phyloP scores from a whole-genome alignment of 2,888 invertebrate species.

The Glaucopsyche alexis region DNA sequence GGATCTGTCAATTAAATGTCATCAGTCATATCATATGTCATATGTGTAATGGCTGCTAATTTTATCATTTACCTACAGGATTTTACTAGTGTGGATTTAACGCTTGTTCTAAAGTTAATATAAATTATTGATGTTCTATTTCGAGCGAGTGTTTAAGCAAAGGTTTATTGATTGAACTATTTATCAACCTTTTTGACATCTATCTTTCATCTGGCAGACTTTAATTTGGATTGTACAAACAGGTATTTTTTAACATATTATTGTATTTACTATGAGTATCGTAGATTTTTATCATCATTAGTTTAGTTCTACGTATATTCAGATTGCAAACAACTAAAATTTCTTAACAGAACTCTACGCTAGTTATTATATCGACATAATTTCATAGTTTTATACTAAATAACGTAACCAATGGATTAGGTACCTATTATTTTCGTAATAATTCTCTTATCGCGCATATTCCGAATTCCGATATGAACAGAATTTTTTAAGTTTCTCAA shows the following conservation, averaged over 20 bases:
- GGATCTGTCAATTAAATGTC: conserved; percentile 23
- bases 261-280: neutral
- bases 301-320: neutral
- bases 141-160: neutral
- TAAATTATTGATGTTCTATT: neutral
- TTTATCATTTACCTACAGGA: conserved; percentile 39
- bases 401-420: conserved; percentile 29
- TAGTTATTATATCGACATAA: neutral
- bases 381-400: conserved; percentile 36
- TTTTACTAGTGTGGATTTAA: conserved; percentile 50
- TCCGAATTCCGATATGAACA: conserved; percentile 16
- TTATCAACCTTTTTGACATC: neutral
- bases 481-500: neutral
- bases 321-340: neutral
- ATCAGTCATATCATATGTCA: conserved; percentile 34
- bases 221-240: conserved; percentile 10
- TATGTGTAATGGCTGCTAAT: conserved; percentile 54
- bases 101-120: neutral
- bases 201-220: neutral
- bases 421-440: conserved; percentile 32
- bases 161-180: neutral
- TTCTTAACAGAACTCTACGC: neutral
- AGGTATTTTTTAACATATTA: conserved; percentile 13
- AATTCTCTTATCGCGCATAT: conserved; percentile 21
- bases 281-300: neutral